These are phyloP conservation scores for Pantelozetes paolii DNA, from an alignment of 2,888 invertebrate genomes.

Conservation along the genomic window DNA sequence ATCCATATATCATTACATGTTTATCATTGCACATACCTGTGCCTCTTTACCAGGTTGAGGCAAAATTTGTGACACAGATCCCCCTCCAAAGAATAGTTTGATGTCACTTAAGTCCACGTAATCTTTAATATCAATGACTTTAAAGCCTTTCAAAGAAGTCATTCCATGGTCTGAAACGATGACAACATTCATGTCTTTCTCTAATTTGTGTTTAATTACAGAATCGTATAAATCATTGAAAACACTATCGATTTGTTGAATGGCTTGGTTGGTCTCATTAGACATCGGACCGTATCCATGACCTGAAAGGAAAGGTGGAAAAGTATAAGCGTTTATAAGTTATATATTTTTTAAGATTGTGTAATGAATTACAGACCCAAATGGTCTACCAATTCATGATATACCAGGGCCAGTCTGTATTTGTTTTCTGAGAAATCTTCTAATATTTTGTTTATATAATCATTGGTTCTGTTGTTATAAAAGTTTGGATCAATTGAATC, in stretches of 20 bases:
- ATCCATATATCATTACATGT: neutral
- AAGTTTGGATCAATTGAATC: neutral
- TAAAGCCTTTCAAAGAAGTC: conserved; percentile 50
- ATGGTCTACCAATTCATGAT: conserved; percentile 44
- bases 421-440: conserved; percentile 38
- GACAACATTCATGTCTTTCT: conserved; percentile 50
- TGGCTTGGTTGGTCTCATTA: conserved; percentile 49
- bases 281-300: conserved; percentile 52
- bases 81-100: conserved; percentile 44
- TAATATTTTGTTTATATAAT: conserved; percentile 5
- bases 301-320: conserved; percentile 45
- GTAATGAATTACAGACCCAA: conserved; percentile 17
- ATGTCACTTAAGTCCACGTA: conserved; percentile 45
- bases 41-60: too few species aligned
- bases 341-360: neutral
- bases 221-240: conserved; percentile 49
- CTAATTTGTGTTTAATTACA: conserved; percentile 46
- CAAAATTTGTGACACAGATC: conserved; percentile 3
- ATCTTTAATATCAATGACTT: conserved; percentile 45
- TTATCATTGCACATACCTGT: too few species aligned
- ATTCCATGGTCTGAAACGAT: conserved; percentile 54
- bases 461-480: neutral
- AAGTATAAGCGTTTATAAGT: neutral
- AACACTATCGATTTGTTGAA: conserved; percentile 50
- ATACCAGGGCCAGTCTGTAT: conserved; percentile 47